Evolutionary conservation across 2,888 invertebrate genomes (phyloP), one percentile per base, ranked within the genome.

Genomic region (Harpalus rufipes): DNA sequence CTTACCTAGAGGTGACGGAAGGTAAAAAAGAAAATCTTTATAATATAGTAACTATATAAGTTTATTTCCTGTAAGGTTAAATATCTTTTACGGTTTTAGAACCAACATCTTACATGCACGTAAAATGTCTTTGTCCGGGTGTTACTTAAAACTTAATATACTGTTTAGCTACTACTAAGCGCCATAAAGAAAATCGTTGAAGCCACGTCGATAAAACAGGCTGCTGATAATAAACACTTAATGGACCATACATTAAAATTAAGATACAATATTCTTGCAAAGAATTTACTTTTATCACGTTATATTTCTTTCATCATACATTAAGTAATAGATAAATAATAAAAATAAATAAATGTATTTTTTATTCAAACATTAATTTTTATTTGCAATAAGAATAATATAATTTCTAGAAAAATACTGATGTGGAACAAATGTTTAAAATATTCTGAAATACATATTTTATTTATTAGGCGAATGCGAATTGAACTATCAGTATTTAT

Each of bases 231-330:
- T 68, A 68, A 68, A 68, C 68, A 68, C 39, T 68, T 68, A 68
- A 68, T 68, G 68, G 68, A 68, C 39, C 39, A 68, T 41, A 68
- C 68, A 68, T 68, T 68, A 68, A 68, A 68, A 68, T 68, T 68
- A 68, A 68, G 68, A 68, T 68, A 68, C 39, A 39, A 68, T 68
- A 68, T 68, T 68, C 68, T 68, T 68, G 7, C 68, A 68, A 68
- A 68, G 68, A 68, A 68, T 10, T 32, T 68, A 39, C 68, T 68
- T 68, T 68, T 68, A 68, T 68, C 41, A 8, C 39, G 39, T 32
- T 32, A 14, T 68, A 25, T 68, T n/a, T 12, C n/a, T 25, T 32
- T 10, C 14, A 68, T 68, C n/a, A 14, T 7, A 12, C 14, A 68
- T 68, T 32, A 68, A n/a, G 14, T n/a, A 32, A 32, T 10, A n/a